Evolutionary conservation across 2,113 vertebrate genomes (phyloP).

Genomic region (Phoxinus phoxinus): DNA sequence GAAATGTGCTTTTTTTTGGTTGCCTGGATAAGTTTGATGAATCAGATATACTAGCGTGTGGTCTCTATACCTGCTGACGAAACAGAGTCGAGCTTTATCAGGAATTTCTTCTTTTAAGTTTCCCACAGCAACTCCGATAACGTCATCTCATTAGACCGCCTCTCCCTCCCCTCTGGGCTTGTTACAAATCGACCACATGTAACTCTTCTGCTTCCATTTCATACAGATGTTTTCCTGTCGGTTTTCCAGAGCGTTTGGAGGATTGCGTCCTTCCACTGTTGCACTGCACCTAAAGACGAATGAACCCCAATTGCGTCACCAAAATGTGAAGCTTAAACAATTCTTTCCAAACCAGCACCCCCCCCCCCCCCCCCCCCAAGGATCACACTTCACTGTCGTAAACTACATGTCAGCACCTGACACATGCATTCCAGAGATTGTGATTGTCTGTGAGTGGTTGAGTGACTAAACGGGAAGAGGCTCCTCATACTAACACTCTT

Average conservation of each 20-base stretch:
- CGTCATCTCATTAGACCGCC: constrained; percentile 44
- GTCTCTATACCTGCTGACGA: constrained; percentile 30
- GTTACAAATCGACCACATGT: constrained; percentile 63
- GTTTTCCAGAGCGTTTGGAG: not conserved
- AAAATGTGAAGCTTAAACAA: not conserved
- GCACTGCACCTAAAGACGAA: not conserved
- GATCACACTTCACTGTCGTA: constrained; percentile 17
- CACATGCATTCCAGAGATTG: constrained; percentile 39
- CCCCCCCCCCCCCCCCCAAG: not conserved
- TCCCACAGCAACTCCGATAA: constrained; percentile 39
- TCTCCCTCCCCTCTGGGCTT: constrained; percentile 61
- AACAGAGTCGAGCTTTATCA: constrained; percentile 29
- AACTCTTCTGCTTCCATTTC: constrained; percentile 60
- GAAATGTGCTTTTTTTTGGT: not conserved
- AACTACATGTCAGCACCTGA: constrained; percentile 40
- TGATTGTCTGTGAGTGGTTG: constrained; percentile 13
- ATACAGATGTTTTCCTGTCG: constrained; percentile 53
- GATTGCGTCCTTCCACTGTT: constrained; percentile 1
- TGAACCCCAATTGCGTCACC: not conserved
- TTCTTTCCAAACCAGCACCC: constrained; percentile 5
- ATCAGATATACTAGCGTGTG: not conserved
- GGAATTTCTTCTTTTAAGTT: constrained; percentile 36
- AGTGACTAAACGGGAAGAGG: constrained; percentile 29
- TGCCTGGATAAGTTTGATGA: not conserved
- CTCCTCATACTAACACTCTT: constrained; percentile 30